Conservation (phyloP, 2,888 invertebrate species). For the Trichopria drosophilae region DNA sequence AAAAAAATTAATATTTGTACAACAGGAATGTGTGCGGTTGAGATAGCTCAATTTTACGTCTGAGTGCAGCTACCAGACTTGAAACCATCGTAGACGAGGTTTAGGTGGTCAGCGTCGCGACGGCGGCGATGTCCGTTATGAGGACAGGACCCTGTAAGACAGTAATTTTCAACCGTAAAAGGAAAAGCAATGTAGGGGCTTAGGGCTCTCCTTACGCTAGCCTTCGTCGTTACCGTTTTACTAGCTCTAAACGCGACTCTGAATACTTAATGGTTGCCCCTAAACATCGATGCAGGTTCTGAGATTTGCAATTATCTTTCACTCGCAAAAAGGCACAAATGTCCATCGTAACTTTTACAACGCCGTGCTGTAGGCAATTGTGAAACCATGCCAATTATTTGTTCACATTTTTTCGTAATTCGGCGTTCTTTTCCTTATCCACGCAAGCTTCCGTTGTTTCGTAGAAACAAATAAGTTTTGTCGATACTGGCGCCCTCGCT, state of each 20-base stretch:
- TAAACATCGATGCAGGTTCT: slow-evolving; percentile 22
- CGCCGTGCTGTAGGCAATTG: too few species aligned
- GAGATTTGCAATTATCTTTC: too few species aligned
- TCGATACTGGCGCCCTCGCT: too few species aligned
- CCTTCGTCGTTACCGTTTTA: slow-evolving; percentile 52
- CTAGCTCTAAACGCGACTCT: slow-evolving; percentile 45
- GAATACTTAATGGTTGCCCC: slow-evolving; percentile 38
- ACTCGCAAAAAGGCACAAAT: too few species aligned
- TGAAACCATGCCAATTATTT: too few species aligned
- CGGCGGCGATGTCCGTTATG: slow-evolving; percentile 40
- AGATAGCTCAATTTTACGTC: slow-evolving; percentile 13
- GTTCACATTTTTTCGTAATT: too few species aligned
- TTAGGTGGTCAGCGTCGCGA: slow-evolving; percentile 35
- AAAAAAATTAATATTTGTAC: slow-evolving; percentile 6
- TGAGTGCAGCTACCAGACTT: slow-evolving; percentile 34
- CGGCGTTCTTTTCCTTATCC: too few species aligned
- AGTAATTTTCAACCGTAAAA: slow-evolving; percentile 50
- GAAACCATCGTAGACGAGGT: slow-evolving; percentile 27
- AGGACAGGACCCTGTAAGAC: slow-evolving; percentile 35
- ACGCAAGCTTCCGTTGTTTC: too few species aligned
- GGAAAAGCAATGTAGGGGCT: slow-evolving; percentile 29
- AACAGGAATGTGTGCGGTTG: slow-evolving; percentile 1
- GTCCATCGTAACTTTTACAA: too few species aligned
- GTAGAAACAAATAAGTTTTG: too few species aligned
- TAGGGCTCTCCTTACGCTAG: slow-evolving; percentile 37